Evolutionary conservation across 37 sponge, comb jelly and placozoan genomes (phyloP).

Genomic region (Theonella swinhoei): DNA sequence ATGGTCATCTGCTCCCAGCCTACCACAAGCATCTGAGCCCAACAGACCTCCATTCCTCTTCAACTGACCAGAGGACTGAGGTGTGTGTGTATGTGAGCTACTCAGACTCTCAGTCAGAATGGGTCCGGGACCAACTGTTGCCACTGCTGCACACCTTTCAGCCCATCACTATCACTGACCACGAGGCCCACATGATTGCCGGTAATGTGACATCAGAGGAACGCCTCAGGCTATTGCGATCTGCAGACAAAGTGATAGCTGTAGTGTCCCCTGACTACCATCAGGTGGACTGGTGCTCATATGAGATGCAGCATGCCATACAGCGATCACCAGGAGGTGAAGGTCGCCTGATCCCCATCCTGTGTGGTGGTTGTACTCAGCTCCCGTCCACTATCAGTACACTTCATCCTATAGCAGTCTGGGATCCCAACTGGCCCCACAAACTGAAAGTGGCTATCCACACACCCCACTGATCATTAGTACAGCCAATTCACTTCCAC

Average conservation of each 20-base stretch:
- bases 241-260: slow-evolving; percentile 36
- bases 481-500: no score
- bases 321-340: slow-evolving; percentile 10
- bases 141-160: not conserved
- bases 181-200: slow-evolving; percentile 32
- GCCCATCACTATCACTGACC: slow-evolving; percentile 2
- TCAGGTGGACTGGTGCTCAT: slow-evolving; percentile 24
- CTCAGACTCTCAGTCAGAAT: not conserved
- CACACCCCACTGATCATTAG: no score
- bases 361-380: slow-evolving; percentile 1
- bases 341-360: slow-evolving; percentile 39
- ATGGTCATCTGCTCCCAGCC: no score
- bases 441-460: not conserved
- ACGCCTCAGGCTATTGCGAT: slow-evolving; percentile 21
- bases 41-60: no score
- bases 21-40: no score
- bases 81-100: not conserved
- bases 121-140: not conserved
- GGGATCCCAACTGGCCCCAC: not conserved
- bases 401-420: not conserved
- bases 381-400: slow-evolving; percentile 9
- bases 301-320: slow-evolving; percentile 41
- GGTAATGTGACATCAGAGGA: slow-evolving; percentile 28
- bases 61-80: no score
- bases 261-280: slow-evolving; percentile 32